These are phyloP conservation scores for crab-eating macaque (Macaca fascicularis) DNA, from an alignment of 2,113 vertebrate genomes.

Conservation along the genomic window T2T-MFA8v1.1 NC_088392.1:76744501-76745000, in stretches of 20 bases:
- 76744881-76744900: no score
- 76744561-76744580: accelerated
- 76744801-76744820: accelerated
- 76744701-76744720: neutral
- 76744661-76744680: neutral
- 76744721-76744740: neutral
- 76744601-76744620: neutral
- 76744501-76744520: neutral
- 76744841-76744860: accelerated
- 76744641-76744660: neutral
- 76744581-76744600: neutral
- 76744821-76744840: no score
- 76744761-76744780: neutral
- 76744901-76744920: neutral
- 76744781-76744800: neutral
- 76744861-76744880: accelerated
- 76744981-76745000: accelerated
- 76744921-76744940: neutral
- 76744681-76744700: neutral
- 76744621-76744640: neutral
- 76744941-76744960: neutral
- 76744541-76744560: neutral
- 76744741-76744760: neutral
- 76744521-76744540: neutral
- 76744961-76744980: neutral